Percentiles rank a stretch among this genome's conserved stretches.
phyloP scores from a whole-genome alignment of 2,888 invertebrate species.

The Euspilapteryx auroguttella region DNA sequence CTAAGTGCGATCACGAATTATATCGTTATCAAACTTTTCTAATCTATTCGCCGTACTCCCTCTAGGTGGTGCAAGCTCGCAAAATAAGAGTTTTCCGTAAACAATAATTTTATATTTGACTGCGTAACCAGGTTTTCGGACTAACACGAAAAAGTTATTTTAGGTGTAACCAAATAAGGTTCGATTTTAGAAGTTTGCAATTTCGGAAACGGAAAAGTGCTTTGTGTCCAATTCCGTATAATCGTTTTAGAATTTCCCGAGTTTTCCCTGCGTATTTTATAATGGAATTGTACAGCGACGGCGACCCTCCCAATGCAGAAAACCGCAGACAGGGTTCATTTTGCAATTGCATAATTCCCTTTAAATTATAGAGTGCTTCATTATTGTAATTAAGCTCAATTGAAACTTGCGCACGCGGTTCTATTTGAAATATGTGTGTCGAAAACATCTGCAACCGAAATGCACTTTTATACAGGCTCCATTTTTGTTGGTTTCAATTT shows the following conservation, averaged over 20 bases:
- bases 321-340: no score
- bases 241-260: slow-evolving; percentile 60
- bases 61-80: slow-evolving; percentile 30
- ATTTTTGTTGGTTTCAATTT: no score
- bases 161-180: slow-evolving; percentile 30
- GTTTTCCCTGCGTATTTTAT: slow-evolving; percentile 48
- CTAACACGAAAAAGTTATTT: no score
- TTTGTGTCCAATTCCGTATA: slow-evolving; percentile 60
- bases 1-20: no score
- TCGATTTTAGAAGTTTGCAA: slow-evolving; percentile 17
- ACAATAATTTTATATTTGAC: slow-evolving; percentile 55
- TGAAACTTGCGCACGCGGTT: no score
- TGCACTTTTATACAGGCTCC: no score
- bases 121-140: slow-evolving; percentile 38
- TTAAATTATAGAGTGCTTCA: no score
- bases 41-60: slow-evolving; percentile 43
- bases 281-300: slow-evolving; percentile 54
- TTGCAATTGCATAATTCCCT: no score
- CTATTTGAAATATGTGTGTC: no score
- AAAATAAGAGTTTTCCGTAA: slow-evolving; percentile 43
- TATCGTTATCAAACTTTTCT: slow-evolving; percentile 52
- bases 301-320: no score
- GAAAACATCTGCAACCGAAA: no score
- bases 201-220: slow-evolving; percentile 42
- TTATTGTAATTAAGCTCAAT: no score